Conservation (phyloP, 2,113 vertebrate genomes). For the Casuarius casuarius region DNA sequence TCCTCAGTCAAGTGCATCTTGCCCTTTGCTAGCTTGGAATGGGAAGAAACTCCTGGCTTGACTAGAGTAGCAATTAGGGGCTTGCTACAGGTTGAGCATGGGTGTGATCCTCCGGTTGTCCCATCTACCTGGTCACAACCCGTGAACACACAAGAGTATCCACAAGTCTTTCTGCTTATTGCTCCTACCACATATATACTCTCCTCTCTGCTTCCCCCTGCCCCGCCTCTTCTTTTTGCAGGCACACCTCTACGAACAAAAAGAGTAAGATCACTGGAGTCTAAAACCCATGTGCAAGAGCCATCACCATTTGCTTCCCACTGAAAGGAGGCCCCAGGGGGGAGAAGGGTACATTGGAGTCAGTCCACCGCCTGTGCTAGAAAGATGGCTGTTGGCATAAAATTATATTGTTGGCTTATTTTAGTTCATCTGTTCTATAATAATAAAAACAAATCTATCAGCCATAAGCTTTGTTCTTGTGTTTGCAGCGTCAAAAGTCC, state of each 20-base stretch:
- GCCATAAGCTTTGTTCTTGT: conserved; percentile 55
- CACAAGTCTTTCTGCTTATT: conserved; percentile 65
- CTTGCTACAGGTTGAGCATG: conserved; percentile 11
- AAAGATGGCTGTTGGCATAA: conserved; percentile 76
- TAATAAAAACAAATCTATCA: conserved; percentile 82
- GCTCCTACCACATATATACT: conserved; percentile 51
- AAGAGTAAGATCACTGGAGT: background rate
- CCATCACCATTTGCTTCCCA: background rate
- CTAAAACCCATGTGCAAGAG: background rate
- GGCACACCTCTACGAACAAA: background rate
- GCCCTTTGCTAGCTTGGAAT: conserved; percentile 32
- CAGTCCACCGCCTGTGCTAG: conserved; percentile 66
- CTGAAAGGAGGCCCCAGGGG: background rate
- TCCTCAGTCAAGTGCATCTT: conserved; percentile 26
- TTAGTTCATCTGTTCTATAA: conserved; percentile 82
- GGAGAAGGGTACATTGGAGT: conserved; percentile 34
- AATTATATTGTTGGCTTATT: conserved; percentile 77
- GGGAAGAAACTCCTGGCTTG: conserved; percentile 48
- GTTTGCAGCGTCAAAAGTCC: background rate
- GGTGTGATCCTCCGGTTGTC: conserved; percentile 23
- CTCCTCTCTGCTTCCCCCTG: conserved; percentile 29
- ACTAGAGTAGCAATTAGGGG: conserved; percentile 44
- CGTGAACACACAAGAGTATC: conserved; percentile 31
- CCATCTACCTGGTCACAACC: background rate
- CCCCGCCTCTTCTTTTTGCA: conserved; percentile 23